Conservation (phyloP, 2,797 vertebrate species). For the Melanotaenia trifasciata region DNA sequence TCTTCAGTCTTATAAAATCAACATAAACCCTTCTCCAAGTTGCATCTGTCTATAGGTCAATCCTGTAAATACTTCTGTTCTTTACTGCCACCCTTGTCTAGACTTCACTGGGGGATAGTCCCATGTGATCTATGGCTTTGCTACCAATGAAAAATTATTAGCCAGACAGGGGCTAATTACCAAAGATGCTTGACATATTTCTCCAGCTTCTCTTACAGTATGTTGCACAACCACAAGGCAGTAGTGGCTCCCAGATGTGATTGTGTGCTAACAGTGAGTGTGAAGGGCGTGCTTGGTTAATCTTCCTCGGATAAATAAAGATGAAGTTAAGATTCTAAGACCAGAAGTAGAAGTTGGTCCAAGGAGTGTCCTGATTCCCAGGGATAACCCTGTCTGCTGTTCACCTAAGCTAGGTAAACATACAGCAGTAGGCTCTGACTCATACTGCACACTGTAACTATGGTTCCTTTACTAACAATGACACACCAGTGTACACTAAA, state of each 20-base stretch:
- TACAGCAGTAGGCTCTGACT: constrained; percentile 50
- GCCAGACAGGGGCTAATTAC: not conserved
- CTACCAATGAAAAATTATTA: constrained; percentile 16
- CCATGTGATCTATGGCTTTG: constrained; percentile 13
- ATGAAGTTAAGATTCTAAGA: constrained; percentile 49
- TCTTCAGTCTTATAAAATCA: not conserved
- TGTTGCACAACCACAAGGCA: constrained; percentile 14
- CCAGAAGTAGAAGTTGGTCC: constrained; percentile 59
- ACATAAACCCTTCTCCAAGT: not conserved
- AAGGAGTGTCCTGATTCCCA: constrained; percentile 70
- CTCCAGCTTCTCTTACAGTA: constrained; percentile 7
- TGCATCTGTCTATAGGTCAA: constrained; percentile 12
- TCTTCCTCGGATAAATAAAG: constrained; percentile 53
- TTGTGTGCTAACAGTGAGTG: constrained; percentile 35
- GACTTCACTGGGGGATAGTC: constrained; percentile 11
- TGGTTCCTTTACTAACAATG: constrained; percentile 55
- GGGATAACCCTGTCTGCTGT: constrained; percentile 68
- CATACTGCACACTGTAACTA: constrained; percentile 29
- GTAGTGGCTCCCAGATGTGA: constrained; percentile 10
- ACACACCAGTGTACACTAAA: constrained; percentile 46
- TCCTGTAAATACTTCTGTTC: not conserved
- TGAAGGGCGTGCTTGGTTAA: constrained; percentile 52
- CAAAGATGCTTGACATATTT: constrained; percentile 19
- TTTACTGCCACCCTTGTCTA: constrained; percentile 30
- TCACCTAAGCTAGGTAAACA: constrained; percentile 65